Conservation (phyloP, 1,140 invertebrate species). For the Sinonovacula constricta region DNA sequence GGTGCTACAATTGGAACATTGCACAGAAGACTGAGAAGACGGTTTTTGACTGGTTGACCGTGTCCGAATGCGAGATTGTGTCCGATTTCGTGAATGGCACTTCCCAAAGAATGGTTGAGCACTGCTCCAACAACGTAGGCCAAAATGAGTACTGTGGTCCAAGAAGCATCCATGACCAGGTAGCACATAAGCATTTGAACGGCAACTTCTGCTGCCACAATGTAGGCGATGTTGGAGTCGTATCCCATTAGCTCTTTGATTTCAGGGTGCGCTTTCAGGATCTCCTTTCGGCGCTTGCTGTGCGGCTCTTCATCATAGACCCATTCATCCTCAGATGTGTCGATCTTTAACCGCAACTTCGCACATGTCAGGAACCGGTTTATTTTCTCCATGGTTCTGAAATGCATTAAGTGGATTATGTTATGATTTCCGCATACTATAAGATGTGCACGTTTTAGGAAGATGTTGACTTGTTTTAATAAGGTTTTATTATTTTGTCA, state of each 20-base stretch:
- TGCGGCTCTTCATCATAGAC: constrained; percentile 75
- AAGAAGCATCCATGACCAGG: constrained; percentile 68
- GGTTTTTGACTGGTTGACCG: constrained; percentile 67
- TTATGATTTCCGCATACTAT: too few species aligned
- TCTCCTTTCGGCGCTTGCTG: constrained; percentile 69
- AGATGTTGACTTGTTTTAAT: too few species aligned
- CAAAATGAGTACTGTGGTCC: constrained; percentile 67
- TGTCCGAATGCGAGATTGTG: constrained; percentile 79
- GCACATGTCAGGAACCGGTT: constrained; percentile 52
- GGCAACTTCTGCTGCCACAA: constrained; percentile 63
- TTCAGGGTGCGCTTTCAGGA: constrained; percentile 77
- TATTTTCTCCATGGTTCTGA: constrained; percentile 43
- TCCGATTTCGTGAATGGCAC: constrained; percentile 78
- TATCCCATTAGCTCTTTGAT: constrained; percentile 78
- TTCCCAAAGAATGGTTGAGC: constrained; percentile 77
- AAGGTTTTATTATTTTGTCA: too few species aligned
- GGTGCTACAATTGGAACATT: constrained; percentile 77
- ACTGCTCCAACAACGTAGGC: constrained; percentile 75
- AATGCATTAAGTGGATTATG: too few species aligned
- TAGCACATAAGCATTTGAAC: constrained; percentile 70
- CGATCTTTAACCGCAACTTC: constrained; percentile 38
- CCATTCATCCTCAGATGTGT: constrained; percentile 63
- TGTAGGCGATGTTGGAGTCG: constrained; percentile 72
- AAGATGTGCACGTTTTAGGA: too few species aligned
- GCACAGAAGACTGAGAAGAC: constrained; percentile 75